A percentile compares a stretch with the other conserved stretches of the same genome.
These are phyloP conservation scores for Dicentrarchus labrax DNA, from an alignment of 2,113 vertebrate species.

Conservation along the genomic window DNA sequence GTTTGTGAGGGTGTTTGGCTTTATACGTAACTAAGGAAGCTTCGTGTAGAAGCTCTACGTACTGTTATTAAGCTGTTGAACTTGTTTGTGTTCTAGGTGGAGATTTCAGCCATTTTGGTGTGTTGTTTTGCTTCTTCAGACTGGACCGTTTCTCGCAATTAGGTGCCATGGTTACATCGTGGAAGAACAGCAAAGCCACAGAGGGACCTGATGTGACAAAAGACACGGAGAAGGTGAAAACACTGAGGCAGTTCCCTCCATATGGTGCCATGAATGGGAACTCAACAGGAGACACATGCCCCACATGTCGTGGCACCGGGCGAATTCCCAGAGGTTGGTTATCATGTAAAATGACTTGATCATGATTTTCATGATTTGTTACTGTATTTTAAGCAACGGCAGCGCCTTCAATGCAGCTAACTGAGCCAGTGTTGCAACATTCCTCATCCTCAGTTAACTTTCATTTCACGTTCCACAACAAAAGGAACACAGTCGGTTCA, in stretches of 20 bases:
- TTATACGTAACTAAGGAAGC: background rate
- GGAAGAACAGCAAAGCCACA: background rate
- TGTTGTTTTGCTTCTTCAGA: background rate
- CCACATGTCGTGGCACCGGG: constrained; percentile 89
- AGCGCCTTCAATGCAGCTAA: background rate
- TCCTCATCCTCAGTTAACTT: background rate
- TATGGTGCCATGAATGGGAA: constrained; percentile 69
- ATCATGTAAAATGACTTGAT: no score
- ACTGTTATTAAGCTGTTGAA: no score
- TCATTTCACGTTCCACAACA: constrained; percentile 7
- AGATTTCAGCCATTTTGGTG: background rate
- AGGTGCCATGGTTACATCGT: constrained; percentile 22
- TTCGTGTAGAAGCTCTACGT: no score
- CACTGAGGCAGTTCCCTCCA: constrained; percentile 37
- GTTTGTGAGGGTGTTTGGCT: background rate
- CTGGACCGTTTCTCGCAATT: background rate
- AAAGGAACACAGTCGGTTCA: background rate
- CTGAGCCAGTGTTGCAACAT: rapidly evolving
- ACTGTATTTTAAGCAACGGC: no score
- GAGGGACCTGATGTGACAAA: constrained; percentile 32
- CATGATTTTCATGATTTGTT: background rate
- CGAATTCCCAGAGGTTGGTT: constrained; percentile 86
- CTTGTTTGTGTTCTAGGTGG: background rate
- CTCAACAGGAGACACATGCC: constrained; percentile 75
- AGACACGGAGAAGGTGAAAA: constrained; percentile 39